These are phyloP conservation scores for Lithodes maja DNA, from an alignment of 2,888 invertebrate species.

Conservation along the genomic window DNA sequence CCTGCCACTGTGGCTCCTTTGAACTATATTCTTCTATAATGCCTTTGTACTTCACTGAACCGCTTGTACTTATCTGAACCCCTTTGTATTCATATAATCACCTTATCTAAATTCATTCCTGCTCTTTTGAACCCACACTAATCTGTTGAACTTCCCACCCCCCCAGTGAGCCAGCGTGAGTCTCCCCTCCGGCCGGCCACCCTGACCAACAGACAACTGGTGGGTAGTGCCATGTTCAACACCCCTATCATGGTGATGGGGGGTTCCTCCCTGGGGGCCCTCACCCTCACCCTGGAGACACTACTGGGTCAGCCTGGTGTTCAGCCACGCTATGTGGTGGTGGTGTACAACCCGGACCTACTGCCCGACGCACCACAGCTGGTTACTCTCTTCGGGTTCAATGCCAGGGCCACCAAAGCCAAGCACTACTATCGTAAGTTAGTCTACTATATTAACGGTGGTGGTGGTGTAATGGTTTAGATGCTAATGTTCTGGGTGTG, in stretches of 20 bases:
- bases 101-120: background rate
- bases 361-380: slow-evolving; percentile 56
- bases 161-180: slow-evolving; percentile 63
- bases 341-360: slow-evolving; percentile 48
- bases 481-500: no score
- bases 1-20: no score
- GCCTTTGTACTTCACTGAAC: no score
- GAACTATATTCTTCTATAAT: no score
- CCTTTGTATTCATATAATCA: no score
- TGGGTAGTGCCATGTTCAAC: slow-evolving; percentile 72
- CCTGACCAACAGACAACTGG: slow-evolving; percentile 72
- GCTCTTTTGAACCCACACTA: no score
- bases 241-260: slow-evolving; percentile 73
- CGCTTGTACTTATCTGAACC: no score
- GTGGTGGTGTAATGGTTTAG: no score
- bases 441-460: no score
- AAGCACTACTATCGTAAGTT: slow-evolving; percentile 52
- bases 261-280: slow-evolving; percentile 70
- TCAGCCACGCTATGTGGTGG: slow-evolving; percentile 73
- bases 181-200: slow-evolving; percentile 72
- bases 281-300: slow-evolving; percentile 76
- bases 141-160: background rate
- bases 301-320: slow-evolving; percentile 78
- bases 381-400: slow-evolving; percentile 55
- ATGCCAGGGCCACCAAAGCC: slow-evolving; percentile 21